These are phyloP conservation scores for Fissipunctia ypsillon DNA, from an alignment of 2,888 invertebrate genomes.

Conservation along the genomic window DNA sequence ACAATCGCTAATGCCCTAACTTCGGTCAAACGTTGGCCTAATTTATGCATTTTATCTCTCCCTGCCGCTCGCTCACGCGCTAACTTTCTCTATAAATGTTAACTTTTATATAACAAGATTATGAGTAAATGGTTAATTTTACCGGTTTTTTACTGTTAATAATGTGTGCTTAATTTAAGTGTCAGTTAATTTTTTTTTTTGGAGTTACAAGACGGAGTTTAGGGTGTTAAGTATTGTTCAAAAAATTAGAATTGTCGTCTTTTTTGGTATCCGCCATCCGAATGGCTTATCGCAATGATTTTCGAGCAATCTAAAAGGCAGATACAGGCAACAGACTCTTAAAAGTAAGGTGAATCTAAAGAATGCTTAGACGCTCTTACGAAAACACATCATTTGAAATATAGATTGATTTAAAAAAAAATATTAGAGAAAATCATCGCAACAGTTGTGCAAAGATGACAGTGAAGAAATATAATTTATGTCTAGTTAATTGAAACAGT, in stretches of 20 bases:
- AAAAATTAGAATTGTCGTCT: neutral
- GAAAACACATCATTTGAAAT: too few species aligned
- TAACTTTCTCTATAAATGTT: constrained; percentile 64
- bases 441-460: too few species aligned
- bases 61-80: constrained; percentile 60
- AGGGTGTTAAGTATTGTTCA: neutral
- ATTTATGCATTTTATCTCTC: constrained; percentile 80
- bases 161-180: constrained; percentile 34
- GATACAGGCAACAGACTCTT: neutral
- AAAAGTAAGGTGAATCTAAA: neutral
- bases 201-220: constrained; percentile 9
- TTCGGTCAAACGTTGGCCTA: constrained; percentile 78
- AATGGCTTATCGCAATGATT: neutral
- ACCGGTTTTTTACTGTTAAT: constrained; percentile 42
- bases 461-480: too few species aligned
- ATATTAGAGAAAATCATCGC: too few species aligned
- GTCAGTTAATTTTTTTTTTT: constrained; percentile 32
- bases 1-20: constrained; percentile 76
- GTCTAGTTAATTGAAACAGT: too few species aligned
- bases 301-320: neutral
- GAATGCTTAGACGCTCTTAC: neutral
- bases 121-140: constrained; percentile 54
- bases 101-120: constrained; percentile 63
- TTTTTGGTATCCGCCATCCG: too few species aligned
- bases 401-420: too few species aligned